A percentile compares a stretch with the other conserved stretches of the same genome.
Evolutionary conservation across 1,140 invertebrate genomes (phyloP).

Genomic region (Pseudomyrmex sp.): DNA sequence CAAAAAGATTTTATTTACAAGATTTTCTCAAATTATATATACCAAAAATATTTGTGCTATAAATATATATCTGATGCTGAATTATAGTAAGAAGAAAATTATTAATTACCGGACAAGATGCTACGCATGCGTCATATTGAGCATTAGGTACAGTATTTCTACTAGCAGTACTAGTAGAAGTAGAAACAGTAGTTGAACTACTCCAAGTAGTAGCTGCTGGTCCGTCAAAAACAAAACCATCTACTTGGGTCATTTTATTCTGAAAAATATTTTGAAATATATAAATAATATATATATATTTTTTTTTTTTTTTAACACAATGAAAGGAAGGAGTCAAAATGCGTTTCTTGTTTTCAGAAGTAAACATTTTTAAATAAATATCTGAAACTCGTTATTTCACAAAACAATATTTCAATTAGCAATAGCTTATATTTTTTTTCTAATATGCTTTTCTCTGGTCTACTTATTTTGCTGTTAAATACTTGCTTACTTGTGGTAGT

Average conservation of each 20-base stretch:
- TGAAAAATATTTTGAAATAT: not conserved
- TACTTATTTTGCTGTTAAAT: not conserved
- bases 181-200: too few relatives aligned
- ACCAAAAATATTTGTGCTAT: too few relatives aligned
- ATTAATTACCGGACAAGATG: conserved; percentile 70
- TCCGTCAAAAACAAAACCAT: conserved; percentile 73
- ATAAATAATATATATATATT: not conserved
- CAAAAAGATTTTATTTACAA: too few relatives aligned
- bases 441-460: not conserved
- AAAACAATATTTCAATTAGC: too few relatives aligned
- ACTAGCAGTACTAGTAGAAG: not conserved
- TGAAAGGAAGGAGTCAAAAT: not conserved
- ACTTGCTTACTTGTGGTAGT: conserved; percentile 61
- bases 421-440: not conserved
- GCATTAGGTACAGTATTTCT: not conserved
- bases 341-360: not conserved
- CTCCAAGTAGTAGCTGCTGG: conserved; percentile 44
- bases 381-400: not conserved
- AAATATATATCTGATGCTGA: not conserved
- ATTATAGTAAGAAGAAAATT: not conserved
- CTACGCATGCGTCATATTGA: conserved; percentile 36
- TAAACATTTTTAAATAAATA: not conserved
- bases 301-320: not conserved
- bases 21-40: too few relatives aligned
- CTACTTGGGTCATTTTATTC: conserved; percentile 13